Evolutionary conservation across 2,888 invertebrate genomes (phyloP), one percentile per base, ranked within the genome.

Genomic region (Aethes cnicana): DNA sequence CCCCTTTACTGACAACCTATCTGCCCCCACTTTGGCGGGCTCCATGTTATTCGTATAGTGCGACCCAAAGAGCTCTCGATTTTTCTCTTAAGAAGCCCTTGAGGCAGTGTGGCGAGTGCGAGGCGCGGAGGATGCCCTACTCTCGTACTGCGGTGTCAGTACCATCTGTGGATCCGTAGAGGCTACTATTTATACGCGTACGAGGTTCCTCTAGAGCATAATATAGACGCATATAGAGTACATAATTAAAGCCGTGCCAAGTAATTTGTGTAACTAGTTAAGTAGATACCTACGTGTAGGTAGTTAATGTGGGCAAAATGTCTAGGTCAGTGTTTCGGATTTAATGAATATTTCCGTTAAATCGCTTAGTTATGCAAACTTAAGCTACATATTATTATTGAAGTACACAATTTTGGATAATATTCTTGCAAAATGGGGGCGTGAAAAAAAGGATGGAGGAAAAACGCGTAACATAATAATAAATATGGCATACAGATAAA

Each of bases 91-190:
- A 43, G 35, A 43, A 33, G 28, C 43, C 25, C 37, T 37, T 21
- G 36, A 44, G 39, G 39, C 25, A 44, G 14, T 26, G 26, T 33
- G 46, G 30, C 47, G 28, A 36, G 14, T 9, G 14, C 39, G 32
- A 32, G 25, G 37, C 37, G 25, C 49, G 35, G 18, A 2, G 3
- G 44, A 32, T 26, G 32, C 46, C 46, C 52, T 30, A 37, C 52
- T 39, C 46, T 44, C 32, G 50, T 36, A 37, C 36, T 21, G 32
- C 25, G 39, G 26, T 52, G 52, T 52, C 52, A 52, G 39, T 52
- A 52, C 37, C 52, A 52, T 46, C 39, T 46, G 47, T 26, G 50
- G 18, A 43, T 17, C 43, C 30, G 25, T 23, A 43, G 50, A 30
- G 11, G 23, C 37, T 30, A 50, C 43, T 50, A 50, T 50, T 50